Conservation (phyloP, 1,140 invertebrate genomes). For the Brachionus plicatilis region DNA sequence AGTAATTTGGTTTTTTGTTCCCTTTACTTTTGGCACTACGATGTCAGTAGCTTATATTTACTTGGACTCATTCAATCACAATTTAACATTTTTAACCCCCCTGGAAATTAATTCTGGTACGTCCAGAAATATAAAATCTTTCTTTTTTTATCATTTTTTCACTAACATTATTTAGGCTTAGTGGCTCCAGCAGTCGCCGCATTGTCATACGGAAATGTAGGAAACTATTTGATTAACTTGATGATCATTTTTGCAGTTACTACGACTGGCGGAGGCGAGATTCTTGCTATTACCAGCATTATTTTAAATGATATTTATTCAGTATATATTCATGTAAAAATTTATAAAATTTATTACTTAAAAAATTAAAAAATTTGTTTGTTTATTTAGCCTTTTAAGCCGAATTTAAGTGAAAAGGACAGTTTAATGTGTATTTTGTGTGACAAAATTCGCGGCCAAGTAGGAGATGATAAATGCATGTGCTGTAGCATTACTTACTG, state of each 20-base stretch:
- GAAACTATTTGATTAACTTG: slow-evolving; percentile 49
- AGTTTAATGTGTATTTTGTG: slow-evolving; percentile 55
- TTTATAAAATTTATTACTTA: slow-evolving; percentile 26
- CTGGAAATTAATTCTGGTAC: slow-evolving; percentile 48
- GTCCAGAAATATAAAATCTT: not conserved
- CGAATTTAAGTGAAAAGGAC: slow-evolving; percentile 49
- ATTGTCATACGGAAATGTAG: slow-evolving; percentile 48
- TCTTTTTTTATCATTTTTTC: not conserved
- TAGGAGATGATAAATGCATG: slow-evolving; percentile 49
- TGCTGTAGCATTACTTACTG: slow-evolving; percentile 54
- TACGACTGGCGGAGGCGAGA: slow-evolving; percentile 55
- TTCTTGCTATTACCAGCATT: slow-evolving; percentile 56
- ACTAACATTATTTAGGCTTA: slow-evolving; percentile 45
- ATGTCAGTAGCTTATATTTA: slow-evolving; percentile 54
- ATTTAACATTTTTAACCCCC: slow-evolving; percentile 44
- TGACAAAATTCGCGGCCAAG: slow-evolving; percentile 48
- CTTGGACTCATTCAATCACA: slow-evolving; percentile 45
- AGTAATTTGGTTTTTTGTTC: slow-evolving; percentile 56
- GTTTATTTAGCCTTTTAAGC: slow-evolving; percentile 44
- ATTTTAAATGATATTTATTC: slow-evolving; percentile 57
- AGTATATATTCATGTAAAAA: slow-evolving; percentile 50
- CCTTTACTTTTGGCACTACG: slow-evolving; percentile 54
- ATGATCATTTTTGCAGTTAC: slow-evolving; percentile 56
- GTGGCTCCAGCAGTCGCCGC: slow-evolving; percentile 52
- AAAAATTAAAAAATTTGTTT: not conserved